Evolutionary conservation across 2,113 vertebrate genomes (phyloP), one percentile per base, ranked within the genome.

Genomic region (Helogale parvula): DNA sequence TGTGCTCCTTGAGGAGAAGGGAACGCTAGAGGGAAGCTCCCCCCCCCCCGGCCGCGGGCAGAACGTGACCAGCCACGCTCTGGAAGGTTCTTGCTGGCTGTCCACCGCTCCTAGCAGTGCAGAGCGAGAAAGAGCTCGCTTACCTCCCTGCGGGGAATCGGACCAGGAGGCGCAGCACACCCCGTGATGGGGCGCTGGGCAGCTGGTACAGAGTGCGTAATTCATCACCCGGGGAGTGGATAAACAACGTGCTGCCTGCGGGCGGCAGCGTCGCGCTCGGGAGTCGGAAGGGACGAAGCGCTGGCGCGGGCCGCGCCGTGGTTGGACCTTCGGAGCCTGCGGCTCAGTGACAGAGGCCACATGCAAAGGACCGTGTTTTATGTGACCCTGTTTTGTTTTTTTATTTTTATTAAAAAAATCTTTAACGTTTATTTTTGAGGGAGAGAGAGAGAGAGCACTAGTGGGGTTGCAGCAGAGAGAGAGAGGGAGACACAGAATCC

Each of bases 221-320:
- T 12, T 21, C 1, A 2, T 83, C 38, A 69, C 4, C 72, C 35
- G 50, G n/a, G 25, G 38, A 57, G 9, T 25, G 29, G n/a, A 19
- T 88, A 21, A 87, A 47, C 17, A n/a, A 10, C 38, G 35, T 38
- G 21, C 2, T 14, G 8, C 76, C 10, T 85, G 31, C 19, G 6
- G 31, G 3, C 4, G 3, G 15, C 57, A 33, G 57, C 74, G 1
- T 65, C 76, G 33, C 65, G 19, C 31, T 91, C 0, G 1, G 63
- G 38, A 12, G 7, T 74, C 7, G 71, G 27, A 82, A 31, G 52
- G 33, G 72, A 9, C 1, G 2, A 7, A 93, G 85, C 15, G 0
- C 69, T 50, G 21, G 69, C 13, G 7, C 5, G 0, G 38, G 35
- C 17, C 7, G 5, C 1, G 17, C 6, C 8, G 0, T 5, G 38